A percentile compares a stretch with the other conserved stretches of the same genome.
phyloP scores from a whole-genome alignment of 2,888 invertebrate genomes.

The Hirtodrosophila cameraria region DNA sequence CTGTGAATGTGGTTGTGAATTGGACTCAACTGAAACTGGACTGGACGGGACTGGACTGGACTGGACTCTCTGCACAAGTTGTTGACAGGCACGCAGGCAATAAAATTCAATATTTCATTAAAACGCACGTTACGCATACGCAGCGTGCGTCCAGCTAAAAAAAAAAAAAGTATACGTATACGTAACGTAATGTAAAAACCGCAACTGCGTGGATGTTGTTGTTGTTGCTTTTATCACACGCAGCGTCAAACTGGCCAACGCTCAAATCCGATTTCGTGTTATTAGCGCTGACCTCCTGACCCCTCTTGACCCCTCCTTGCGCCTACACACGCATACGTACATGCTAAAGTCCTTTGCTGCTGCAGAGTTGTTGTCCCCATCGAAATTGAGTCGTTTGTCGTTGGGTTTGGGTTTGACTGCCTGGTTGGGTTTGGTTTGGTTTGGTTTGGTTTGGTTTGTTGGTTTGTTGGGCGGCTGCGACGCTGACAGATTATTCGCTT shows the following conservation, averaged over 20 bases:
- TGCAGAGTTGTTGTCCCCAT: constrained; percentile 28
- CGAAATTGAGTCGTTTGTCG: constrained; percentile 73
- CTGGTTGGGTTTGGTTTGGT: constrained; percentile 22
- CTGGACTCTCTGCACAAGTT: constrained; percentile 56
- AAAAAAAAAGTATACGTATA: constrained; percentile 2
- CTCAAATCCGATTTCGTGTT: constrained; percentile 77
- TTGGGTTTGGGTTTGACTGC: constrained; percentile 13
- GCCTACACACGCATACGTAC: not conserved
- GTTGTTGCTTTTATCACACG: constrained; percentile 75
- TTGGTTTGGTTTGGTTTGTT: constrained; percentile 13
- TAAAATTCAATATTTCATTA: constrained; percentile 83
- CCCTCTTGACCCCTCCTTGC: not conserved
- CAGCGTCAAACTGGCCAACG: constrained; percentile 58
- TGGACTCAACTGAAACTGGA: constrained; percentile 16
- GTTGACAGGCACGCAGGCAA: constrained; percentile 83
- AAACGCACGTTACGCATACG: constrained; percentile 79
- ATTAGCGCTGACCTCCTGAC: constrained; percentile 53
- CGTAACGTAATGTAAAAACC: constrained; percentile 53
- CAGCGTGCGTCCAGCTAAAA: constrained; percentile 56
- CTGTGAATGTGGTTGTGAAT: constrained; percentile 5
- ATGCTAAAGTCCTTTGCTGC: constrained; percentile 7
- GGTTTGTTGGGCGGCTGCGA: constrained; percentile 65
- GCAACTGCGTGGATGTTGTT: constrained; percentile 50
- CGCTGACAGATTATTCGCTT: constrained; percentile 80
- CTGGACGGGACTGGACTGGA: constrained; percentile 1